Evolutionary conservation across 2,113 vertebrate species (phyloP).

Genomic region (Pedetes capensis): DNA sequence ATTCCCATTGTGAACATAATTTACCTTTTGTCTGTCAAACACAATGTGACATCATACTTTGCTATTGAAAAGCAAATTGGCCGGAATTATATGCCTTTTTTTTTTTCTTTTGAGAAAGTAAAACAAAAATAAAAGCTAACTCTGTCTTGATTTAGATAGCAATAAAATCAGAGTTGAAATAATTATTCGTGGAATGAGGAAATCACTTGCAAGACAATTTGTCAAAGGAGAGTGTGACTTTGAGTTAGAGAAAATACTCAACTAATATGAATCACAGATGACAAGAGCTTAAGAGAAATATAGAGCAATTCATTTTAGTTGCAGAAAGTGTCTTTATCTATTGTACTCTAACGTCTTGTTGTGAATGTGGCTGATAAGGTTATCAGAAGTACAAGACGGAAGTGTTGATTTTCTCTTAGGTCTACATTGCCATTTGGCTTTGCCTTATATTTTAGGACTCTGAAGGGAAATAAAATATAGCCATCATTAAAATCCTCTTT

Average conservation of each 20-base stretch:
- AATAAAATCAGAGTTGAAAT: constrained; percentile 75
- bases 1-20: neutral
- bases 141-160: constrained; percentile 63
- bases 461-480: constrained; percentile 47
- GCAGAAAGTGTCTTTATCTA: constrained; percentile 63
- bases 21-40: constrained; percentile 54
- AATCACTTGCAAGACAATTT: constrained; percentile 68
- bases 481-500: constrained; percentile 64
- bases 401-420: constrained; percentile 66
- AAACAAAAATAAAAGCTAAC: constrained; percentile 52
- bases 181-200: constrained; percentile 74
- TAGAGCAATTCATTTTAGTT: constrained; percentile 64
- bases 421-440: constrained; percentile 32
- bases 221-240: constrained; percentile 64
- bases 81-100: neutral
- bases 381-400: constrained; percentile 65
- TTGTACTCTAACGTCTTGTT: constrained; percentile 44
- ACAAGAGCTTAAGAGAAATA: constrained; percentile 66
- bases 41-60: constrained; percentile 58
- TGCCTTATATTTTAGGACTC: constrained; percentile 54
- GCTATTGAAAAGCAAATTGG: constrained; percentile 64
- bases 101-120: neutral
- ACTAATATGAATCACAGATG: constrained; percentile 55
- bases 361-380: constrained; percentile 63
- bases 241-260: constrained; percentile 65